phyloP scores from a whole-genome alignment of 2,113 vertebrate species.

The Hystrix cristata region DNA sequence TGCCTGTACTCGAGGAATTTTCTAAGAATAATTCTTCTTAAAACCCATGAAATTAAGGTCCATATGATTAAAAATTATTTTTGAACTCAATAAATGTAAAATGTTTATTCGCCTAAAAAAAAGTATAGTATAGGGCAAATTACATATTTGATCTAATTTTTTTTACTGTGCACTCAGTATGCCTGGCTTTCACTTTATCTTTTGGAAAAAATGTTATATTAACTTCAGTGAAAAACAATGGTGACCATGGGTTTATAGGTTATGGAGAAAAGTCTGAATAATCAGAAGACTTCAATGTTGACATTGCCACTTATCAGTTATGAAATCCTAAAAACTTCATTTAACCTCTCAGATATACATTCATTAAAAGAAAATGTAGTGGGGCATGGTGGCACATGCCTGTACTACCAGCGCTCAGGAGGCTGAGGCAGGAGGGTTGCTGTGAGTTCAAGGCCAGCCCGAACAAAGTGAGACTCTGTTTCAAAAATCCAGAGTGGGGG shows the following conservation, averaged over 20 bases:
- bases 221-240: background rate
- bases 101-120: background rate
- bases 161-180: background rate
- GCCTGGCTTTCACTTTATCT: background rate
- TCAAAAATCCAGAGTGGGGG: no score
- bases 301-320: background rate
- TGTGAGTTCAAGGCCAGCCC: background rate
- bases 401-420: background rate
- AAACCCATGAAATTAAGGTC: background rate
- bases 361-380: background rate
- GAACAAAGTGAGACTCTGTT: no score
- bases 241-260: no score
- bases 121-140: background rate
- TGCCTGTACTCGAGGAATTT: background rate
- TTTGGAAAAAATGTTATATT: background rate
- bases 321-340: background rate
- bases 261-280: background rate
- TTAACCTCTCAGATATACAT: background rate
- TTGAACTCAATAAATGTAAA: background rate
- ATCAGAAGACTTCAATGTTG: background rate
- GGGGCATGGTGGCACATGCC: background rate
- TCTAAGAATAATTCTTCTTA: background rate
- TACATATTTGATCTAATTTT: background rate
- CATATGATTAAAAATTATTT: background rate
- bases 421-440: background rate